Conservation (phyloP, 2,888 invertebrate species). For the Pedicia rivosa region DNA sequence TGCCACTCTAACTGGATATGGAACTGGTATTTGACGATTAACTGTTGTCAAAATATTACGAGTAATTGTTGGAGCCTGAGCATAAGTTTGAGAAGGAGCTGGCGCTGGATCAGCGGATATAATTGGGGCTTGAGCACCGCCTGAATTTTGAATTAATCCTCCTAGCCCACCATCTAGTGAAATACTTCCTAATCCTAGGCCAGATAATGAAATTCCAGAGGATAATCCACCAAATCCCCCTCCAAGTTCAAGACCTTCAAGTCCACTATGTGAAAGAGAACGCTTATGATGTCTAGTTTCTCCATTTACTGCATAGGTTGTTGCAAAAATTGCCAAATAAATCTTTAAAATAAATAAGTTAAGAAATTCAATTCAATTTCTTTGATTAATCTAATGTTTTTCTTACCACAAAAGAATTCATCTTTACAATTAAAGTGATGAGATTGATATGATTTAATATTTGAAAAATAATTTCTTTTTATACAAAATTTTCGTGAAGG, state of each 20-base stretch:
- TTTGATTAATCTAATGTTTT: neutral
- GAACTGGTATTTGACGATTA: constrained; percentile 1
- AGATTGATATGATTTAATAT: neutral
- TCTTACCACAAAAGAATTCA: constrained; percentile 5
- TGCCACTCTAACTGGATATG: neutral
- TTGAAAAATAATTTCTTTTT: constrained; percentile 3
- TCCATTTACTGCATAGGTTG: neutral
- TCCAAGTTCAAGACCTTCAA: neutral
- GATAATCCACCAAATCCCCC: neutral
- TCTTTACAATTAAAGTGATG: constrained; percentile 1
- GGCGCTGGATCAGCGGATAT: neutral
- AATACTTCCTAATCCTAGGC: neutral
- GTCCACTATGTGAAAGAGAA: neutral
- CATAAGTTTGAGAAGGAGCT: neutral
- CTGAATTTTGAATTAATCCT: neutral
- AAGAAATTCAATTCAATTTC: neutral
- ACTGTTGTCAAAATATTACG: constrained; percentile 4
- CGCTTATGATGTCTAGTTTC: neutral
- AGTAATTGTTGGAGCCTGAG: neutral
- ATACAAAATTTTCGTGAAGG: too few species aligned
- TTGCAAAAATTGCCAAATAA: neutral
- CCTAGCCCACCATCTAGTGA: neutral
- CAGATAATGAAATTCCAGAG: neutral
- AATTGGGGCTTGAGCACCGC: neutral
- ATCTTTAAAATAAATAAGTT: neutral